phyloP scores from a whole-genome alignment of 2,888 invertebrate species.

The Ecdyonurus torrentis region DNA sequence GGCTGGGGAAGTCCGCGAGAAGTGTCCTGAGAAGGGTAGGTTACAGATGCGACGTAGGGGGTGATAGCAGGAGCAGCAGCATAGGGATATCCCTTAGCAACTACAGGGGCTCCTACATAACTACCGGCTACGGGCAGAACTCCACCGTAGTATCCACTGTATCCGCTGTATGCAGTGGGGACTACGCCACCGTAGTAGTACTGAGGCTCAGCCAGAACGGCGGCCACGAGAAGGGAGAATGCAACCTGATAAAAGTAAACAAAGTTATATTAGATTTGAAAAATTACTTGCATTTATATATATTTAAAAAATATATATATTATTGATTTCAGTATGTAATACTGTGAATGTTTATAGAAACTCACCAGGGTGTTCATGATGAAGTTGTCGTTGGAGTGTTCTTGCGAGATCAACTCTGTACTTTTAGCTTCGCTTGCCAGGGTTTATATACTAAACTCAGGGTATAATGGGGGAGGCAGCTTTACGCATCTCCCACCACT shows the following conservation, averaged over 20 bases:
- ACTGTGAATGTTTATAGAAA: not conserved
- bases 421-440: not conserved
- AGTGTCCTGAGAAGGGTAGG: constrained; percentile 13
- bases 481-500: not conserved
- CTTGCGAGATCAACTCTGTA: not conserved
- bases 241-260: constrained; percentile 3
- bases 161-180: not conserved
- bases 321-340: too few relatives aligned
- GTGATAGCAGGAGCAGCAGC: not conserved
- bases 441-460: not conserved
- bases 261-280: not conserved
- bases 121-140: not conserved
- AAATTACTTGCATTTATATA: not conserved
- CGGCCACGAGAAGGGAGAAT: constrained; percentile 5
- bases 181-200: not conserved
- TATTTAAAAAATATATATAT: too few relatives aligned
- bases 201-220: constrained; percentile 9
- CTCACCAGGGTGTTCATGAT: not conserved
- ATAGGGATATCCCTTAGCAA: not conserved
- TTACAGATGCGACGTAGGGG: constrained; percentile 5
- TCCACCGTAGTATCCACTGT: not conserved
- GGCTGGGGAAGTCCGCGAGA: constrained; percentile 13
- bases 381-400: not conserved
- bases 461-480: not conserved
- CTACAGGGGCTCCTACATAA: not conserved